phyloP scores from a whole-genome alignment of 2,797 vertebrate species.

The Sebastes kiyomatsui region DNA sequence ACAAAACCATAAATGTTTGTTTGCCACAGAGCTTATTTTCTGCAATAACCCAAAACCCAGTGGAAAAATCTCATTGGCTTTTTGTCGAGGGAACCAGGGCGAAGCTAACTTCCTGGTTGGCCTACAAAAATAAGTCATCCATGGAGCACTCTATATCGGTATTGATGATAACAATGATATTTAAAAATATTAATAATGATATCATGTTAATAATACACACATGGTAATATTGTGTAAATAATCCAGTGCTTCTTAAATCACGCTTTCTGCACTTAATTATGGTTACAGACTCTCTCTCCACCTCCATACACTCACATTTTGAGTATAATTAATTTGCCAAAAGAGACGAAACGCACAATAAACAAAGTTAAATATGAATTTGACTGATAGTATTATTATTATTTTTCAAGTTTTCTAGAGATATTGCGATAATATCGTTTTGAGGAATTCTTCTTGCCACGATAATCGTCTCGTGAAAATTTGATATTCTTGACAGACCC shows the following conservation, averaged over 20 bases:
- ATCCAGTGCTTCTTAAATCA: neutral
- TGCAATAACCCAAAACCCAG: neutral
- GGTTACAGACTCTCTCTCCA: neutral
- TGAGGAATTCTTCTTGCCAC: no score
- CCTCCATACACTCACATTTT: no score
- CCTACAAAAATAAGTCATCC: no score
- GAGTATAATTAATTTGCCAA: no score
- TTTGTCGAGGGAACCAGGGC: no score
- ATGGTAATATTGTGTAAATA: neutral
- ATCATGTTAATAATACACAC: neutral
- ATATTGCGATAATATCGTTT: no score
- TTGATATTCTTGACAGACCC: accelerated
- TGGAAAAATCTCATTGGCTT: no score
- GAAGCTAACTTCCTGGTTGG: no score
- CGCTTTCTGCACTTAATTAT: neutral
- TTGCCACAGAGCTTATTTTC: neutral
- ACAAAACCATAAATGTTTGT: neutral
- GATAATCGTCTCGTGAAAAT: neutral
- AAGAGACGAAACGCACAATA: neutral
- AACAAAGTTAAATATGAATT: neutral
- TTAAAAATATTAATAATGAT: accelerated
- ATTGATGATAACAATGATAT: neutral
- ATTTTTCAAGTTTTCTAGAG: no score
- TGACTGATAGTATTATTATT: neutral
- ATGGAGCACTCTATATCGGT: no score